A percentile compares a stretch with the other conserved stretches of the same genome.
Conservation (phyloP, 2,113 vertebrate species). For the Pogona vitticeps region DNA sequence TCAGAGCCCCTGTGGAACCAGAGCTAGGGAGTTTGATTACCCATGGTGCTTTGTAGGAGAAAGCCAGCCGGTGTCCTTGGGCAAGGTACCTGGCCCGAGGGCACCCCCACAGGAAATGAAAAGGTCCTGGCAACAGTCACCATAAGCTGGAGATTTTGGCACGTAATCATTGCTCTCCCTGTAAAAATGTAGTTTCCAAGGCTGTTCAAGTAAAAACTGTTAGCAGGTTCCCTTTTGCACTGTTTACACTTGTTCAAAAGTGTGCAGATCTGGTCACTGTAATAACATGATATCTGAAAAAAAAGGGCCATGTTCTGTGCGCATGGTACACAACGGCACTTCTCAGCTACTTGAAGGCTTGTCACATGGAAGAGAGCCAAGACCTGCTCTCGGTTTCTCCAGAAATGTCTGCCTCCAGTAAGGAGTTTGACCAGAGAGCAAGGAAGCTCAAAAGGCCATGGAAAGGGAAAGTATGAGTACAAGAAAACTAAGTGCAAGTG, state of each 20-base stretch:
- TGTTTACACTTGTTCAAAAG: not conserved
- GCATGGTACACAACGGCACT: not conserved
- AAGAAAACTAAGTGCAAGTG: not conserved
- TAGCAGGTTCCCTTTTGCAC: not conserved
- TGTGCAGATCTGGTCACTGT: not conserved
- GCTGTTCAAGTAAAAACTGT: not conserved
- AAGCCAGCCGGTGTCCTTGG: too few relatives aligned
- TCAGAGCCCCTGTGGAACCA: not conserved
- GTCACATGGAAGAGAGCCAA: not conserved
- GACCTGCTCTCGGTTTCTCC: too few relatives aligned
- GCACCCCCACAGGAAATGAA: too few relatives aligned
- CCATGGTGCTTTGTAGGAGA: too few relatives aligned
- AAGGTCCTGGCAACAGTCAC: too few relatives aligned
- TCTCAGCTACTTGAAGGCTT: not conserved
- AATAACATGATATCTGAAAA: too few relatives aligned
- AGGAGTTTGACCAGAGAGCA: not conserved
- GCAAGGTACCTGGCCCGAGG: too few relatives aligned
- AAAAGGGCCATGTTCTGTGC: too few relatives aligned
- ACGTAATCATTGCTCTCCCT: too few relatives aligned
- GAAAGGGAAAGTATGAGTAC: not conserved
- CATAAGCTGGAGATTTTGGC: too few relatives aligned
- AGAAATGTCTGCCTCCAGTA: not conserved
- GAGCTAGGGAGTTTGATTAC: too few relatives aligned
- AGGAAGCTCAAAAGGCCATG: not conserved
- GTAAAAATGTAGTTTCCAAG: too few relatives aligned